Percentiles rank a stretch among this genome's conserved stretches.
Conservation (phyloP, 2,113 vertebrate species). For the Melospiza melodia region DNA sequence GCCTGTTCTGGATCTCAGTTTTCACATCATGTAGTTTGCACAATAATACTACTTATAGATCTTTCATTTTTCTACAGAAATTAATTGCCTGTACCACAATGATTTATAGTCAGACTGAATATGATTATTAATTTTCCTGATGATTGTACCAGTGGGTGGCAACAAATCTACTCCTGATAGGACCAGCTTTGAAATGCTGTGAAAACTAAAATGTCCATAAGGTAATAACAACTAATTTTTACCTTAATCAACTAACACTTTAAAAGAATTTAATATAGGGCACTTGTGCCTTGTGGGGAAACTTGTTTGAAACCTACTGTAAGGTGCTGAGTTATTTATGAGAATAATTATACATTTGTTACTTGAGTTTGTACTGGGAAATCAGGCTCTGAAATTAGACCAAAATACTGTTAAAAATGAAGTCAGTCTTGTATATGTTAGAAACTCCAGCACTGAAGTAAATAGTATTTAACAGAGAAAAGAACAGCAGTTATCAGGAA, state of each 20-base stretch:
- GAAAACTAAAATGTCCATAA: slow-evolving; percentile 87
- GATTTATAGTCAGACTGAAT: slow-evolving; percentile 92
- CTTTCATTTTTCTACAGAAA: slow-evolving; percentile 85
- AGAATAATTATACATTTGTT: slow-evolving; percentile 86
- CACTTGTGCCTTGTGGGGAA: slow-evolving; percentile 82
- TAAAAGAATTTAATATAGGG: slow-evolving; percentile 89
- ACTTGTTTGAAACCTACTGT: slow-evolving; percentile 79
- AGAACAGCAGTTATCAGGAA: slow-evolving; percentile 26
- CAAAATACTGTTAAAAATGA: slow-evolving; percentile 69
- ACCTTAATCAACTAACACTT: slow-evolving; percentile 93
- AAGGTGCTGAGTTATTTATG: slow-evolving; percentile 88
- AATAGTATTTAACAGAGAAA: slow-evolving; percentile 55
- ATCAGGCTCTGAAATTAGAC: slow-evolving; percentile 77
- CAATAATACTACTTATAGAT: slow-evolving; percentile 90
- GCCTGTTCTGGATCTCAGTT: slow-evolving; percentile 75
- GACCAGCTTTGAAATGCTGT: slow-evolving; percentile 83
- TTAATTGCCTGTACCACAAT: slow-evolving; percentile 95
- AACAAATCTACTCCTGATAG: slow-evolving; percentile 83
- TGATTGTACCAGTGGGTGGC: slow-evolving; percentile 94
- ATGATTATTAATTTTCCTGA: slow-evolving; percentile 97
- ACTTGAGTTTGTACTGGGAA: slow-evolving; percentile 79
- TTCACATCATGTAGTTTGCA: slow-evolving; percentile 82
- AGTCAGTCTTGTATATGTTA: slow-evolving; percentile 52
- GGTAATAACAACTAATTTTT: slow-evolving; percentile 93
- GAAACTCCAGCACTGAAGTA: slow-evolving; percentile 58